Evolutionary conservation across 2,113 vertebrate species (phyloP), one percentile per base, ranked within the genome.

Genomic region (Lamprotornis superbus): DNA sequence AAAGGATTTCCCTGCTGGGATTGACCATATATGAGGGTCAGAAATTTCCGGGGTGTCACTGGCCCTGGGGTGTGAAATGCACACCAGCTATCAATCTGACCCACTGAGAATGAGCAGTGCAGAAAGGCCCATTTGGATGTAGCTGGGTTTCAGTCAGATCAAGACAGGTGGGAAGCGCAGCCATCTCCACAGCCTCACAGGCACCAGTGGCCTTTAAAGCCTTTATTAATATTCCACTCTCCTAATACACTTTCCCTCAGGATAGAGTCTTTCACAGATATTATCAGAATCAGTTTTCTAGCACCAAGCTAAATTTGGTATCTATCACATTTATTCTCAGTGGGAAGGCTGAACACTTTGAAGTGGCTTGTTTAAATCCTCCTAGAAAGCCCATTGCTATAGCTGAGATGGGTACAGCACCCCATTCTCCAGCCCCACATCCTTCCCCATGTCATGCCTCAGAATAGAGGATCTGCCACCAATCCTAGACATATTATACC

Each of bases 101-200:
- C 15, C 30, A 25, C 15, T 47, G 80, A 46, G 33, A 67, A 81
- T 27, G 39, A 83, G 21, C 6, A 47, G 16, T 55, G 68, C 39
- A 92, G 59, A 44, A 83, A 55, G 42, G 6, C 44, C 37, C 28
- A 35, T 61, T 21, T 69, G 67, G 20, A 77, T 92, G 47, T 22
- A 83, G 7, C 12, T 73, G 67, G 31, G 6, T 3, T 91, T 30
- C 22, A 39, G 22, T 56, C 65, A 63, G 35, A 55, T 30, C 12
- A 60, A 60, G 40, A 14, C 9, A 31, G 12, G 8, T 2, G 2
- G 53, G 30, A 56, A 86, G 25, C 0, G 0, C 10, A 31, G 42
- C 53, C 20, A 46, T 21, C 21, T 71, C 75, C 67, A 59, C 46
- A 77, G 23, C 52, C 28, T 57, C 67, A 31, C 33, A 78, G 22